Evolutionary conservation across 2,888 invertebrate genomes (phyloP), one percentile per base, ranked within the genome.

Genomic region (Cataglyphis livida): DNA sequence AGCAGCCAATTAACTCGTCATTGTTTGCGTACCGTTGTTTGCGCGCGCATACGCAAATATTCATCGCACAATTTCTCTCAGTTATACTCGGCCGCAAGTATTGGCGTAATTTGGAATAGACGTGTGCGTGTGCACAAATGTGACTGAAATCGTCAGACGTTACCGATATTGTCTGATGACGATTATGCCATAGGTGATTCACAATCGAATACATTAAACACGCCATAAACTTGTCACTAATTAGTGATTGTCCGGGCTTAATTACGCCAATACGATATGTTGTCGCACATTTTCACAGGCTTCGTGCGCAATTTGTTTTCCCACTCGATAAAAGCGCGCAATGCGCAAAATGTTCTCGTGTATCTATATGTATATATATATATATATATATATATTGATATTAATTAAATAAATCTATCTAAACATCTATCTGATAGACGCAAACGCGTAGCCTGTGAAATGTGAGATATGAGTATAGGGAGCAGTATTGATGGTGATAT

Each of bases 381-480:
- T 38, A 38, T 44, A 3, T 44, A 44, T 48, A 48, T 18, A 51
- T 51, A n/a, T n/a, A 6, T n/a, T n/a, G 7, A 51, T 7, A 51
- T 51, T 51, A 51, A 51, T 51, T 51, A n/a, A n/a, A 51, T 51
- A 51, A 51, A 51, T 51, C 18, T 48, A 48, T 48, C 48, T 48
- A 44, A 44, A 44, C 18, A 18, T 44, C 18, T 32, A 12, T 41
- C n/a, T 15, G 25, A 38, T 1, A 21, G 25, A 54, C 18, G 41
- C 32, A 48, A 61, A 59, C 81, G 83, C 68, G 81, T 68, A 61
- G 75, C 64, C 81, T 68, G 81, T 61, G 83, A 44, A 81, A 54
- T 59, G 66, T 38, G 65, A 84, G 51, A 81, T 32, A 68, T 54
- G 81, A 84, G 81, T 81, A 83, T 65, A 41, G 44, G 79, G 10